phyloP scores from a whole-genome alignment of 2,888 invertebrate genomes.

The Sminthurinus aureus region DNA sequence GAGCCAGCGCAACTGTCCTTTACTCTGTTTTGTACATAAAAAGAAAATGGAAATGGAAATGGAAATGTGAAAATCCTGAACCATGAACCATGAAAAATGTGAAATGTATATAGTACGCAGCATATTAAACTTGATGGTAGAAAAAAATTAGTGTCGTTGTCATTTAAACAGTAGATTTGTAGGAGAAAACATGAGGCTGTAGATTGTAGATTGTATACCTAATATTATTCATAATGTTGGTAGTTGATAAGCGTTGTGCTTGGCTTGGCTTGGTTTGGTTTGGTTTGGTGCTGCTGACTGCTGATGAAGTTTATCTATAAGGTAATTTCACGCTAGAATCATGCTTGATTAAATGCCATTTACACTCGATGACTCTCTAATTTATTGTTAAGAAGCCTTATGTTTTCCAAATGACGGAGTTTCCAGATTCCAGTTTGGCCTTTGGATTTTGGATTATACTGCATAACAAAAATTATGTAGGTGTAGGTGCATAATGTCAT shows the following conservation, averaged over 20 bases:
- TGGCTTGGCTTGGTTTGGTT: too few species aligned
- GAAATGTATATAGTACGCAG: too few species aligned
- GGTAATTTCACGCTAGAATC: constrained; percentile 51
- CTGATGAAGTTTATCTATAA: constrained; percentile 13
- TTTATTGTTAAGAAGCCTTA: constrained; percentile 43
- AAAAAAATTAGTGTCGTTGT: too few species aligned
- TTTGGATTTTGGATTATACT: too few species aligned
- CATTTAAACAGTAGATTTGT: background rate
- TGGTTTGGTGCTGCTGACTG: background rate
- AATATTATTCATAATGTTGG: background rate
- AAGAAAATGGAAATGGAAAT: too few species aligned
- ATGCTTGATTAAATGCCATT: constrained; percentile 53
- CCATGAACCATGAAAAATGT: too few species aligned
- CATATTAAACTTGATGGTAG: too few species aligned
- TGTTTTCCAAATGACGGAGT: constrained; percentile 12
- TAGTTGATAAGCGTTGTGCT: background rate
- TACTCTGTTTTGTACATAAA: background rate
- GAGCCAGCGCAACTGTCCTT: background rate
- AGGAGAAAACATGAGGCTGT: background rate
- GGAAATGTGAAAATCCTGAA: too few species aligned
- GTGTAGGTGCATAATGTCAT: background rate
- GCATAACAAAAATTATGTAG: background rate
- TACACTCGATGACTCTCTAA: constrained; percentile 49
- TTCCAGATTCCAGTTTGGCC: background rate
- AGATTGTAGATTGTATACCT: background rate